Conservation (phyloP, 2,113 vertebrate genomes). For the Tapirus terrestris region DNA sequence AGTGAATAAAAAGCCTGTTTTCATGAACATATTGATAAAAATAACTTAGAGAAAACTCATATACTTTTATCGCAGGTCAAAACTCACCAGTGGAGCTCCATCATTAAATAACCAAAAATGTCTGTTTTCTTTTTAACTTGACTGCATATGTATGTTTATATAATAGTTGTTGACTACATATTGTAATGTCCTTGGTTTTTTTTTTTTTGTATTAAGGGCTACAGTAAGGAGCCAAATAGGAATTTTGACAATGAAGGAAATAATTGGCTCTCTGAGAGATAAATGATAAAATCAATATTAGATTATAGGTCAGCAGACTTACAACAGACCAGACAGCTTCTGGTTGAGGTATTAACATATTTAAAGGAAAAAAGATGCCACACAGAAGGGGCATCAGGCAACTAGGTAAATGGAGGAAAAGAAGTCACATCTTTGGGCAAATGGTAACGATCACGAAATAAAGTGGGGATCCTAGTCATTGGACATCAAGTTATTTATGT, state of each 20-base stretch:
- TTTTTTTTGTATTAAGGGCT: neutral
- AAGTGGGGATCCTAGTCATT: neutral
- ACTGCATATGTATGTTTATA: neutral
- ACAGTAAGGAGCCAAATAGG: neutral
- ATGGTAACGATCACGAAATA: neutral
- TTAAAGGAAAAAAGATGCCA: neutral
- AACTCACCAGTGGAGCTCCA: neutral
- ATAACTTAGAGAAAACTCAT: constrained; percentile 13
- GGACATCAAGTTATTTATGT: neutral
- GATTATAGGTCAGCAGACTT: neutral
- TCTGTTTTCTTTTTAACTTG: neutral
- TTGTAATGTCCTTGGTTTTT: neutral
- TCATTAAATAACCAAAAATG: constrained; percentile 31
- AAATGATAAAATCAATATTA: constrained; percentile 49
- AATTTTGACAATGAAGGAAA: constrained; percentile 26
- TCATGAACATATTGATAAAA: constrained; percentile 59
- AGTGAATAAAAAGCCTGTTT: constrained; percentile 56
- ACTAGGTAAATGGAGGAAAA: neutral
- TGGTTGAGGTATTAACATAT: neutral
- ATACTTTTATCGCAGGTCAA: constrained; percentile 52
- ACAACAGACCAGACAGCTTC: neutral
- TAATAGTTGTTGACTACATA: neutral
- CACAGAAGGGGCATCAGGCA: neutral
- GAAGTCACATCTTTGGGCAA: neutral
- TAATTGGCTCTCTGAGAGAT: neutral